phyloP scores from a whole-genome alignment of 2,113 vertebrate genomes.

The Pygoscelis antarcticus region DNA sequence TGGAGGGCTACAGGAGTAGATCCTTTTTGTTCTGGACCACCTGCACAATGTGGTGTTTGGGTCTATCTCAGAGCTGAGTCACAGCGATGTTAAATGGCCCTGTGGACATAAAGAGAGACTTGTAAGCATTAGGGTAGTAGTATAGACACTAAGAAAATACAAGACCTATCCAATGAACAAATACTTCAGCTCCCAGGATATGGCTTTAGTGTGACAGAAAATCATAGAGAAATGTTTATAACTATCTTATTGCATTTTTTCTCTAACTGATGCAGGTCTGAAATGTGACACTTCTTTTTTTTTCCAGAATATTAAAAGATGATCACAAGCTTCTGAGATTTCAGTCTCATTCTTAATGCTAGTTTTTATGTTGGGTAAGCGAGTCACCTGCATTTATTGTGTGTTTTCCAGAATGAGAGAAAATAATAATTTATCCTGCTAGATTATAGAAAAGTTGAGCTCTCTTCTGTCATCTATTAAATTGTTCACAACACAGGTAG shows the following conservation, averaged over 20 bases:
- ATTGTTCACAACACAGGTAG: background rate
- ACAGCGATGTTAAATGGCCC: background rate
- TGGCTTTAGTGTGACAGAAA: background rate
- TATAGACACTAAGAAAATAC: background rate
- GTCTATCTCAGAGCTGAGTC: background rate
- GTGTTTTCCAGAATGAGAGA: background rate
- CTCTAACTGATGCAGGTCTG: background rate
- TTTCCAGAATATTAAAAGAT: background rate
- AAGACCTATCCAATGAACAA: background rate
- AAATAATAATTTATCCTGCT: background rate
- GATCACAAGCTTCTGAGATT: background rate
- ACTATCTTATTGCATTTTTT: background rate
- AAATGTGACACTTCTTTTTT: background rate
- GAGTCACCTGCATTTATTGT: background rate
- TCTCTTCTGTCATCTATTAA: background rate
- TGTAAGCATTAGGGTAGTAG: background rate
- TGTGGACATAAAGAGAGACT: rapidly evolving
- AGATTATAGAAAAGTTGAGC: background rate
- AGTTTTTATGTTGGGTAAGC: background rate
- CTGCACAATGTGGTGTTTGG: no score
- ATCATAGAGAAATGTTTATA: background rate
- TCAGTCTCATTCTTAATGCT: background rate
- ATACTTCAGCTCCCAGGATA: background rate
- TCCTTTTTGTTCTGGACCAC: background rate
- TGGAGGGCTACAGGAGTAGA: background rate